Conservation (phyloP, 2,888 invertebrate species). For the Acleris laterana region DNA sequence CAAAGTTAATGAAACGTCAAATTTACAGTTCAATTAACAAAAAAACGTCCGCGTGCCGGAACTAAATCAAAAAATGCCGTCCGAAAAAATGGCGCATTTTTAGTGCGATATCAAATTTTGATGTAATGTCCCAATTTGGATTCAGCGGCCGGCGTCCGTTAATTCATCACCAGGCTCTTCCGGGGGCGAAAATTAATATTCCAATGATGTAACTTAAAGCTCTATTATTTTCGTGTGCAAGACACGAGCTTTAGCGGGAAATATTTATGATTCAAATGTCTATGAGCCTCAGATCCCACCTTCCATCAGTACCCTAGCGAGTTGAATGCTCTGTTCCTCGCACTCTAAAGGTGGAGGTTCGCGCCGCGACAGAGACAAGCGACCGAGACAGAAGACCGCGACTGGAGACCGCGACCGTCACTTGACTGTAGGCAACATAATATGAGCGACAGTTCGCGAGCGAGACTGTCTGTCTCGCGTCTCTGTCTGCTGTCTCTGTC, state of each 20-base stretch:
- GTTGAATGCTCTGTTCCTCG: too few species aligned
- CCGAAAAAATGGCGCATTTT: slow-evolving; percentile 29
- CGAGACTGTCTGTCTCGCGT: too few species aligned
- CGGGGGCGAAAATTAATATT: slow-evolving; percentile 81
- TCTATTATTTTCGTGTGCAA: slow-evolving; percentile 51
- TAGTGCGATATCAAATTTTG: slow-evolving; percentile 73
- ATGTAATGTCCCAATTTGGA: slow-evolving; percentile 80
- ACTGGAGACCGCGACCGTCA: too few species aligned
- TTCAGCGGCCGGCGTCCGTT: slow-evolving; percentile 59
- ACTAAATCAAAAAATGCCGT: slow-evolving; percentile 11
- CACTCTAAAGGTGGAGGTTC: too few species aligned
- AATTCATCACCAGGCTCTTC: slow-evolving; percentile 79
- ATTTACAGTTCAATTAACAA: slow-evolving; percentile 2
- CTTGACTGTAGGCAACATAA: too few species aligned
- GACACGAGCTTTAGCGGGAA: slow-evolving; percentile 28
- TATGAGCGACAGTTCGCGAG: too few species aligned
- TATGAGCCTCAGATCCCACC: too few species aligned
- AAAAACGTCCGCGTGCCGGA: not conserved
- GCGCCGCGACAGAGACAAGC: too few species aligned
- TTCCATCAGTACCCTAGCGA: too few species aligned
- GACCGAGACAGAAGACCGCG: too few species aligned
- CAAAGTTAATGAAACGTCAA: not conserved
- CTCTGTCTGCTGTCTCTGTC: too few species aligned
- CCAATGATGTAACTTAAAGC: slow-evolving; percentile 78
- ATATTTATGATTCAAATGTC: too few species aligned